A percentile compares a stretch with the other conserved stretches of the same genome.
phyloP scores from a whole-genome alignment of 2,113 vertebrate genomes.

The Felis catus region DNA sequence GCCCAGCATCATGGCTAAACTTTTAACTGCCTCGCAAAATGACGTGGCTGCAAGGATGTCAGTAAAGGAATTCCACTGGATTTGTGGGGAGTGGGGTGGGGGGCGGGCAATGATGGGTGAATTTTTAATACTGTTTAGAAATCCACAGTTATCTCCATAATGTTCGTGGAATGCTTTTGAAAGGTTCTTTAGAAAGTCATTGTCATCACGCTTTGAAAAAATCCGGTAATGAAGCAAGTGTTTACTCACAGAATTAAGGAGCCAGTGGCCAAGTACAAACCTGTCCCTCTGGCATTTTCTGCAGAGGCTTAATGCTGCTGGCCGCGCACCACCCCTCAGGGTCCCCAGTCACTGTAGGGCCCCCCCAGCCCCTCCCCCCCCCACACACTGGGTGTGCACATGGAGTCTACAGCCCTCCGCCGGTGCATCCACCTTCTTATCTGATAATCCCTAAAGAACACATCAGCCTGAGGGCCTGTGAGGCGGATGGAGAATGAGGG shows the following conservation, averaged over 20 bases:
- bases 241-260: constrained; percentile 7
- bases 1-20: not conserved
- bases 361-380: not conserved
- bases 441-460: not conserved
- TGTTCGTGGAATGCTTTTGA: not conserved
- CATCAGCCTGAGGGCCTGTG: not conserved
- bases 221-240: not conserved
- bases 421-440: too few species aligned
- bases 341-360: not conserved
- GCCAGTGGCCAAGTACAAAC: not conserved
- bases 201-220: not conserved
- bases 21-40: fast-evolving
- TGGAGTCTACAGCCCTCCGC: not conserved
- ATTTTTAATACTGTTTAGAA: constrained; percentile 11
- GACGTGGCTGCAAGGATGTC: not conserved
- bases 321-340: not conserved
- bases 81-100: not conserved
- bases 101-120: not conserved
- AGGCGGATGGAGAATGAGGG: not conserved
- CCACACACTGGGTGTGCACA: not conserved
- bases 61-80: not conserved
- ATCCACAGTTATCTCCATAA: not conserved
- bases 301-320: not conserved
- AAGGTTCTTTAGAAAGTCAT: not conserved
- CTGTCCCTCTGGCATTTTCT: not conserved